Evolutionary conservation across 2,797 vertebrate species (phyloP).

Genomic region (Eurystomus glaucurus): DNA sequence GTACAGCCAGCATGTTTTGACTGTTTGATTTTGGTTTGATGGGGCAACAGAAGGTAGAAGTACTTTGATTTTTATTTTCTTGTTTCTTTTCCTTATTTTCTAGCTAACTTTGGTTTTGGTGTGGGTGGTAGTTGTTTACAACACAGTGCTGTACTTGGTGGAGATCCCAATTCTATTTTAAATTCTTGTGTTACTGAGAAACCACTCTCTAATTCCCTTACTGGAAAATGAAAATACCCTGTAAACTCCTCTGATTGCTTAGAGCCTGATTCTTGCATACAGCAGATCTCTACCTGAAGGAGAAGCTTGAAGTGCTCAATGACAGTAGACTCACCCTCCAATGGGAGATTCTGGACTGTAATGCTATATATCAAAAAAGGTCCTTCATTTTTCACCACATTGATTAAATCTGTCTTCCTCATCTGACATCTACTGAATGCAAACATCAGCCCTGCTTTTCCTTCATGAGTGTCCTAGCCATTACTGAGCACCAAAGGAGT

Average conservation of each 20-base stretch:
- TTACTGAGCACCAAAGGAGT: background rate
- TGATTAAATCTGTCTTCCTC: background rate
- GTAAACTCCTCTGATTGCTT: background rate
- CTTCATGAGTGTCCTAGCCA: background rate
- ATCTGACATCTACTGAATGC: background rate
- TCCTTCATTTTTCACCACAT: background rate
- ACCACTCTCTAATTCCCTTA: background rate
- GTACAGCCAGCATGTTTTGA: background rate
- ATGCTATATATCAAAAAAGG: background rate
- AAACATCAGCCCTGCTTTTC: background rate
- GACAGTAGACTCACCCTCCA: background rate
- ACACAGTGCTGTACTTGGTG: accelerated
- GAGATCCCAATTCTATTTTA: background rate
- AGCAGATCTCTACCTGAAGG: background rate
- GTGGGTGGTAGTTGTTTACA: background rate
- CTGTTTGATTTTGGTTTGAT: background rate
- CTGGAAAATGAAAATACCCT: background rate
- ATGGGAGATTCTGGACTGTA: background rate
- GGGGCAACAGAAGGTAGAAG: background rate
- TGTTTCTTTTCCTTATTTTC: background rate
- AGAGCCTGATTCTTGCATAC: background rate
- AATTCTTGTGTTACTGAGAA: background rate
- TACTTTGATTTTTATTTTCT: background rate
- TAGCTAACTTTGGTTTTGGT: background rate
- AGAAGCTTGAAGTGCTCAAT: background rate